These are phyloP conservation scores for Lasioglossum lativentre DNA, from an alignment of 2,888 invertebrate species.

Conservation along the genomic window DNA sequence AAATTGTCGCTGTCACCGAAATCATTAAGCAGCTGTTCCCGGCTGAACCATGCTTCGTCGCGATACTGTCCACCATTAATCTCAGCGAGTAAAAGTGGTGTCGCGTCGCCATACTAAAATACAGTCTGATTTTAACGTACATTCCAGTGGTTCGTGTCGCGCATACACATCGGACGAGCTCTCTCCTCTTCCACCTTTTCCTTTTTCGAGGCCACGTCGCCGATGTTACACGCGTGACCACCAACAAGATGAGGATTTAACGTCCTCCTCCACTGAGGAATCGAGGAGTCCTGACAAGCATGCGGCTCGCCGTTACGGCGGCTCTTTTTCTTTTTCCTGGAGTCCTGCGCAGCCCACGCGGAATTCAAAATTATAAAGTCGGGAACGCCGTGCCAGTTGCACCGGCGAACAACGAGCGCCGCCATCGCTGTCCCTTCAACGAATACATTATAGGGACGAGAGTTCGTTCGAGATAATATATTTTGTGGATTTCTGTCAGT, in stretches of 20 bases:
- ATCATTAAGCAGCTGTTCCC: not conserved
- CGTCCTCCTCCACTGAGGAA: conserved; percentile 54
- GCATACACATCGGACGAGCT: conserved; percentile 35
- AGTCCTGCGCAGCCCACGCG: conserved; percentile 29
- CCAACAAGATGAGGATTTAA: conserved; percentile 55
- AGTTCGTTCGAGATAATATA: not conserved
- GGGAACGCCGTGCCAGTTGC: not conserved
- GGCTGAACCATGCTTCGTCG: not conserved
- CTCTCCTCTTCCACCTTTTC: not conserved
- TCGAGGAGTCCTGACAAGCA: conserved; percentile 52
- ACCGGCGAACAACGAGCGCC: conserved; percentile 9
- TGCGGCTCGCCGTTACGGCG: not conserved
- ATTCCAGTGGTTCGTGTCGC: conserved; percentile 48
- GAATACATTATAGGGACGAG: conserved; percentile 6
- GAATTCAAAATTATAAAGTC: conserved; percentile 55
- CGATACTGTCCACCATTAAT: not conserved
- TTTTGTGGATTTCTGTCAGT: too few relatives aligned
- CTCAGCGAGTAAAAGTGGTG: conserved; percentile 19
- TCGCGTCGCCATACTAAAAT: conserved; percentile 19
- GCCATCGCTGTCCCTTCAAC: conserved; percentile 25
- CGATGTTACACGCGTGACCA: conserved; percentile 54
- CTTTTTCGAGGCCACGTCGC: not conserved
- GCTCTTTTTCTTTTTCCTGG: not conserved
- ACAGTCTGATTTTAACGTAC: conserved; percentile 44
- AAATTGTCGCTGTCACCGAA: not conserved